Evolutionary conservation across 2,113 vertebrate genomes (phyloP).

Genomic region (Notarius quadriscutis): DNA sequence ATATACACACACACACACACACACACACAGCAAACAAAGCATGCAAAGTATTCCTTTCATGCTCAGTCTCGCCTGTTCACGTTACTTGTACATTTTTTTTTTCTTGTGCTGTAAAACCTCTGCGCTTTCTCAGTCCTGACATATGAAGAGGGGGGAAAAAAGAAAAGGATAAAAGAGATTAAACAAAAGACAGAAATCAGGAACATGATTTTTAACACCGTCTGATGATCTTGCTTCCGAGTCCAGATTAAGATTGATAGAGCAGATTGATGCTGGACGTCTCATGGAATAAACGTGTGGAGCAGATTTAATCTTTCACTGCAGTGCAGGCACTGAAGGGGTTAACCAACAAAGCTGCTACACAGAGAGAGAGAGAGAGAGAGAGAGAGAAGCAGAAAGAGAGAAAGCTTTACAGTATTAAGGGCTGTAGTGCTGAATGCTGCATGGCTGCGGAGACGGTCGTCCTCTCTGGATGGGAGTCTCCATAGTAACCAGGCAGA

Average conservation of each 20-base stretch:
- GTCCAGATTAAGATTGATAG: neutral
- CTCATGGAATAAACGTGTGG: neutral
- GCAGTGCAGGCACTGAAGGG: slow-evolving; percentile 11
- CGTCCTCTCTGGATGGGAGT: slow-evolving; percentile 66
- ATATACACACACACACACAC: slow-evolving; percentile 22
- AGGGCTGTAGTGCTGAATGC: slow-evolving; percentile 37
- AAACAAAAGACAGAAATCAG: neutral
- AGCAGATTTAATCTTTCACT: slow-evolving; percentile 12
- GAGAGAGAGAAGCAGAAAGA: slow-evolving; percentile 13
- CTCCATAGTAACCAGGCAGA: slow-evolving; percentile 73
- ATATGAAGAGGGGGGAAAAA: neutral
- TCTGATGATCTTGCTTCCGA: neutral
- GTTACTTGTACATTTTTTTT: slow-evolving; percentile 5
- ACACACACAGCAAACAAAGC: neutral
- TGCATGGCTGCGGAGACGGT: slow-evolving; percentile 41
- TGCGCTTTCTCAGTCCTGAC: neutral
- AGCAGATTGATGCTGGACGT: neutral
- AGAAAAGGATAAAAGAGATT: slow-evolving; percentile 1
- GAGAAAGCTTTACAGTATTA: slow-evolving; percentile 39
- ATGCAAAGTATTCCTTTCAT: slow-evolving; percentile 22
- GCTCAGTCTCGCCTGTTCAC: slow-evolving; percentile 16
- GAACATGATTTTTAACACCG: neutral
- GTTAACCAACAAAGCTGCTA: slow-evolving; percentile 39
- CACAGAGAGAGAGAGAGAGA: slow-evolving; percentile 26
- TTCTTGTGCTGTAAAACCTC: neutral